phyloP scores from a whole-genome alignment of 2,113 vertebrate genomes.

The Conger conger region DNA sequence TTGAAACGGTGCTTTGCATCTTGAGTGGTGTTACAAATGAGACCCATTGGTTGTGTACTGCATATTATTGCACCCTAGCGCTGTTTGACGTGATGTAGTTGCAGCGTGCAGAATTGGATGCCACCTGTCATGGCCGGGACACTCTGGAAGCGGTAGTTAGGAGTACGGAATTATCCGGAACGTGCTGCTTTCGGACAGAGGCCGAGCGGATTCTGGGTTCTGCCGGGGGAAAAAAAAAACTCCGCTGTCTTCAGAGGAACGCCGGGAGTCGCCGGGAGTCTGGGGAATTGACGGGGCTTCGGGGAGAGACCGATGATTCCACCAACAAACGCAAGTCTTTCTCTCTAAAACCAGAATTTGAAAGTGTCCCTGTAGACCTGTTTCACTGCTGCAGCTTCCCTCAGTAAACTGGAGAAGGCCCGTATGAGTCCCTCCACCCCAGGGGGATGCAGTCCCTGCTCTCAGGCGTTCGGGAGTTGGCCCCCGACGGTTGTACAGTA shows the following conservation, averaged over 20 bases:
- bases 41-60: neutral
- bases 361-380: no score
- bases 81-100: constrained; percentile 18
- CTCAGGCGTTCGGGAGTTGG: no score
- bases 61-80: neutral
- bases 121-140: constrained; percentile 12
- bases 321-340: no score
- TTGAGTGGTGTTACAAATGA: neutral
- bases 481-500: no score
- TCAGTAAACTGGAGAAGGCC: no score
- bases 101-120: constrained; percentile 34
- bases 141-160: constrained; percentile 17
- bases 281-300: no score
- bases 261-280: no score
- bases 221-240: neutral
- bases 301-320: no score
- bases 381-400: no score
- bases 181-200: neutral
- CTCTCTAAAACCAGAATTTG: no score
- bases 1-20: neutral
- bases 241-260: neutral
- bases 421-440: no score
- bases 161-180: neutral
- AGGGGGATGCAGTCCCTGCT: no score
- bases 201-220: neutral